Base-by-base conservation (phyloP, 2,797 vertebrate genomes). In the Scomberomorus guttatus region DNA sequence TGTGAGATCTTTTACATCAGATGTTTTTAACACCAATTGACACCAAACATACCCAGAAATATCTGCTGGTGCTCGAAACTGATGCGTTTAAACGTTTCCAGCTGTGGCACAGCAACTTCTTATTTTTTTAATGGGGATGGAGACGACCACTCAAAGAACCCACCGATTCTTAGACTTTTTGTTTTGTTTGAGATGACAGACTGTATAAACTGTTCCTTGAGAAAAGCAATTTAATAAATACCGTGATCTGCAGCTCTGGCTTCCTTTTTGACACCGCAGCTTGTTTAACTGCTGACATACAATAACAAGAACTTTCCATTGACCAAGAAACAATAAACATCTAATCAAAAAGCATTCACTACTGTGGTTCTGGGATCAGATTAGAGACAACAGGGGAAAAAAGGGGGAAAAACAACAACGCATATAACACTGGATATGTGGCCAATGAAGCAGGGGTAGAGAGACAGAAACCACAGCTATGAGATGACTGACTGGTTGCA, bases 281-380 rank as follows among this genome's bases (percentile, higher is more conserved):
- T 78, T 75, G 42, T 73, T 83, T 32, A 77, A 80, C 71, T 34
- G 70, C 71, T 77, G 70, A 86, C 64, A 81, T 68, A 70, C 60
- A 81, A 83, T 79, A 70, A 56, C 62, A 81, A 80, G 56, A 85
- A 80, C 74, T 86, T 89, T 89, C 80, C 81, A 85, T 37, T 85
- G 80, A 72, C 77, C 62, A 75, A 85, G 77, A 85, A 89, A 86
- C 76, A 89, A 81, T 80, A 81, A 88, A 84, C 83, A 77, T 67
- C 72, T 10, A 9, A 63, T 75, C 46, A 44, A 68, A 86, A 81
- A 48, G 12, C 11, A 13, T 32, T 18, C 25, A 75, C 50, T 18
- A n/a, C 59, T 37, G 20, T 14, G 4, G 48, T 44, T 46, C 14
- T 46, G 20, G 61, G 51, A 63, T 72, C 61, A 65, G 20, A 69